phyloP scores from a whole-genome alignment of 2,113 vertebrate genomes.

The Sigmodon hispidus region DNA sequence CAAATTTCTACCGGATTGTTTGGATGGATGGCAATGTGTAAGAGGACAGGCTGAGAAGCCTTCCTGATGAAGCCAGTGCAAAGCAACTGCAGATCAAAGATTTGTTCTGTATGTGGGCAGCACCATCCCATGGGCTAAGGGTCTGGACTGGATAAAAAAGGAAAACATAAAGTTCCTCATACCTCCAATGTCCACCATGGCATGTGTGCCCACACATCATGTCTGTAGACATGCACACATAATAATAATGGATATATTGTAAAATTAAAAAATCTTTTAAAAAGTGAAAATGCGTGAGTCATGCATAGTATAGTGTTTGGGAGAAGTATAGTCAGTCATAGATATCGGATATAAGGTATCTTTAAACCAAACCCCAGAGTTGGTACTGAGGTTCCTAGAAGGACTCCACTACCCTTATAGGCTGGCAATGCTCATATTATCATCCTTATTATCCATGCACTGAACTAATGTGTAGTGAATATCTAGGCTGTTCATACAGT shows the following conservation, averaged over 20 bases:
- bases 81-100: background rate
- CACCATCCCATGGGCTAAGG: too few relatives aligned
- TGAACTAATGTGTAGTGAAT: background rate
- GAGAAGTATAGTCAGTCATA: background rate
- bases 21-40: background rate
- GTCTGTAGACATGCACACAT: too few relatives aligned
- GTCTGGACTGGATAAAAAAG: too few relatives aligned
- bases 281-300: background rate
- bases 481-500: background rate
- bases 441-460: background rate
- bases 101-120: background rate
- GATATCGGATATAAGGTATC: background rate
- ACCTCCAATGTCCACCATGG: background rate
- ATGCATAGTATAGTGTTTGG: background rate
- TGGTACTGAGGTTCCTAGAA: background rate
- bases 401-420: background rate
- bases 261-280: background rate
- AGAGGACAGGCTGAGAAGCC: too few relatives aligned
- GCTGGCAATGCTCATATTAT: background rate
- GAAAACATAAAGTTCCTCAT: too few relatives aligned
- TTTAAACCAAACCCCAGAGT: slow-evolving; percentile 1
- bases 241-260: background rate
- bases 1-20: background rate
- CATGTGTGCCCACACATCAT: too few relatives aligned
- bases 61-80: background rate